Evolutionary conservation across 2,797 vertebrate genomes (phyloP), one percentile per base, ranked within the genome.

Genomic region (Spheniscus humboldti): DNA sequence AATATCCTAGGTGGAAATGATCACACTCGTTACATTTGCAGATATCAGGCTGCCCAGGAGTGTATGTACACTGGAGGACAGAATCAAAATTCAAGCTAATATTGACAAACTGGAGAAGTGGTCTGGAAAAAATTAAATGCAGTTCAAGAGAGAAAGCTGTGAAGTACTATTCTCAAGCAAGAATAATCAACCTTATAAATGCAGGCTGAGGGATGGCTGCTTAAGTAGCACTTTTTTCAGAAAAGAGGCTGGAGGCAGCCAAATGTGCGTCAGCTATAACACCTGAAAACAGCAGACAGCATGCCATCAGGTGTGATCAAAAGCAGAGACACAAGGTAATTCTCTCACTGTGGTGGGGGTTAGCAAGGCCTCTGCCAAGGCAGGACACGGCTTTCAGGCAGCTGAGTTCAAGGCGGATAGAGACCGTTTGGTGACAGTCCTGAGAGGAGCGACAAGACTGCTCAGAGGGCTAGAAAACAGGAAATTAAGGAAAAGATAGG

Each of bases 71-170:
- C 31, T 63, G 31, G 59, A 81, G 45, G 43, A 76, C 43, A 77
- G 66, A 95, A 94, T 64, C 8, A 86, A 91, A 91, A 86, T 80
- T 75, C 60, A 56, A 50, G 24, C 30, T 83, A 30, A 74, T 43
- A 74, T 45, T 60, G 73, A 41, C 37, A 94, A 89, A 83, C 45
- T n/a, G 31, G n/a, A 92, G 60, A 79, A 67, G 28, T 9, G 10
- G 31, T 47, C 68, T 75, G 68, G 78, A 88, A 92, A 89, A 76
- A 91, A 92, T 13, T 53, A 64, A 88, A 90, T 55, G 52, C n/a
- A 67, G 60, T 39, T 39, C 37, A 79, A 71, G 53, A 64, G 24
- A 94, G 59, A 4, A 3, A 80, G 64, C 64, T 69, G 60, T 82
- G 83, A 94, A 76, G 50, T 53, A n/a, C 31, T 22, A 4, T 62